Conservation (phyloP, 2,797 vertebrate genomes). For the Salarias fasciatus region DNA sequence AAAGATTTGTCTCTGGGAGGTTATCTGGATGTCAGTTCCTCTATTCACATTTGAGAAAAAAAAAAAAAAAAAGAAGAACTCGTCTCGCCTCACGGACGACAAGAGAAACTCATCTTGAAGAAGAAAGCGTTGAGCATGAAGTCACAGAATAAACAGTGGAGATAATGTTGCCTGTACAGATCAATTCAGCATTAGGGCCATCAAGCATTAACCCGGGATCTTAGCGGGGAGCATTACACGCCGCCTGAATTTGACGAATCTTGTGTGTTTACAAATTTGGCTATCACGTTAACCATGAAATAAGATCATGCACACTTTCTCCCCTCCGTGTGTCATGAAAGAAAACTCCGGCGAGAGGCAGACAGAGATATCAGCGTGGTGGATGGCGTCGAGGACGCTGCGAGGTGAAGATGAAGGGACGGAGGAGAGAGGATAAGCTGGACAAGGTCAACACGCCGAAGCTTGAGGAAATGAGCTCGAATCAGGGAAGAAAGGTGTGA, state of each 20-base stretch:
- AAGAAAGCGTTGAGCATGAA: constrained; percentile 45
- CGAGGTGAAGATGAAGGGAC: constrained; percentile 11
- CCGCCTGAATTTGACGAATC: constrained; percentile 43
- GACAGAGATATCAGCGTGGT: neutral
- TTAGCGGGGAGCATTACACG: constrained; percentile 38
- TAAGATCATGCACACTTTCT: constrained; percentile 36
- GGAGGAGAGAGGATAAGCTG: constrained; percentile 18
- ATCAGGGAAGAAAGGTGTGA: constrained; percentile 26
- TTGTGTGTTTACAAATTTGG: constrained; percentile 42
- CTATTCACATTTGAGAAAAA: constrained; percentile 67
- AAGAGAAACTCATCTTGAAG: constrained; percentile 51
- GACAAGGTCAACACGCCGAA: constrained; percentile 28
- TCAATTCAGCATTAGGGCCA: constrained; percentile 51
- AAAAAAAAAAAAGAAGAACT: constrained; percentile 18
- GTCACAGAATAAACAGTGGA: constrained; percentile 60
- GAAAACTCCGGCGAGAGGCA: constrained; percentile 28
- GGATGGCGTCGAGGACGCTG: neutral
- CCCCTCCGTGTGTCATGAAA: constrained; percentile 21
- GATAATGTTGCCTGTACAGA: constrained; percentile 63
- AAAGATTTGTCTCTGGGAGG: constrained; percentile 52
- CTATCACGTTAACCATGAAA: constrained; percentile 47
- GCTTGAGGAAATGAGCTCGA: constrained; percentile 41
- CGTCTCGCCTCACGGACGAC: constrained; percentile 55
- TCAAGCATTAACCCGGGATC: constrained; percentile 54
- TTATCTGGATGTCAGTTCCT: constrained; percentile 57